A percentile compares a stretch with the other conserved stretches of the same genome.
Evolutionary conservation across 2,113 vertebrate genomes (phyloP).

Genomic region (Phyllopteryx taeniolatus): DNA sequence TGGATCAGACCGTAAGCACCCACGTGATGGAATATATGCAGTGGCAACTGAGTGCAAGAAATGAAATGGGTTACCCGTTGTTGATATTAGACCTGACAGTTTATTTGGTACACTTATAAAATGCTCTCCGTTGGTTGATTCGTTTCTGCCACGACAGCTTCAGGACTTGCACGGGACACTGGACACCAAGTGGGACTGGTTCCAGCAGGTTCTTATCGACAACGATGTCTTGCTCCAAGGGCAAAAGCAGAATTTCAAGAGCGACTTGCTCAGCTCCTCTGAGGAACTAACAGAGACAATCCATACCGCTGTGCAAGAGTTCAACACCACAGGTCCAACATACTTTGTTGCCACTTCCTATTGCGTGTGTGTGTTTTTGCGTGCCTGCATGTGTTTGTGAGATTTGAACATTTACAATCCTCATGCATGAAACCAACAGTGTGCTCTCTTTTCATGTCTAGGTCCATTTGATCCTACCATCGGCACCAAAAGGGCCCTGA

Average conservation of each 20-base stretch:
- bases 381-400: neutral
- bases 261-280: constrained; percentile 67
- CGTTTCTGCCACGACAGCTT: constrained; percentile 66
- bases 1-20: constrained; percentile 73
- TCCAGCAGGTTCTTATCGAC: constrained; percentile 80
- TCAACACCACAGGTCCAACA: constrained; percentile 71
- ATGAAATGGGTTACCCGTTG: neutral
- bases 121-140: neutral
- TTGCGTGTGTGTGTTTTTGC: neutral
- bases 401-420: neutral
- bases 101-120: neutral
- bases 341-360: neutral
- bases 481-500: constrained; percentile 23
- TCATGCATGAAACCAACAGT: neutral
- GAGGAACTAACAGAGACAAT: constrained; percentile 83
- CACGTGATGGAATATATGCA: neutral
- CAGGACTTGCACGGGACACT: constrained; percentile 72
- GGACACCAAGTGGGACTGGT: constrained; percentile 75
- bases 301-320: constrained; percentile 71
- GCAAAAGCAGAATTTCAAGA: constrained; percentile 82
- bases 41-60: neutral
- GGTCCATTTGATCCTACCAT: constrained; percentile 53
- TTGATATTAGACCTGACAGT: neutral
- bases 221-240: constrained; percentile 76
- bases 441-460: constrained; percentile 17